A percentile compares a stretch with the other conserved stretches of the same genome.
Evolutionary conservation across 2,797 vertebrate species (phyloP).

Genomic region (Arvicola amphibius): DNA sequence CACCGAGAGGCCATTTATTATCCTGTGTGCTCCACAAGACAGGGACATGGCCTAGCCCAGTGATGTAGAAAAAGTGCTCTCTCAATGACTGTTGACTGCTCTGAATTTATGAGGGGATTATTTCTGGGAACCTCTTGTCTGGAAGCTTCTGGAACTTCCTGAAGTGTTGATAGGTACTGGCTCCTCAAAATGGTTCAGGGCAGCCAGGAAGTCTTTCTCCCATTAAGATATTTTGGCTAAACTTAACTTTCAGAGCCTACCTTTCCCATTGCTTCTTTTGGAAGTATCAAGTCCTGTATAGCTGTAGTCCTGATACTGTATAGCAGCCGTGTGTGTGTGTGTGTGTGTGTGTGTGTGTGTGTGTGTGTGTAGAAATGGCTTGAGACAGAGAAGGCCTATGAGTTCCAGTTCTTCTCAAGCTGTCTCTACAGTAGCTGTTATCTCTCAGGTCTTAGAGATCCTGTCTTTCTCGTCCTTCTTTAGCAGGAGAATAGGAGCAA

Average conservation of each 20-base stretch:
- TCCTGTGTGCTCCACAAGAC: background rate
- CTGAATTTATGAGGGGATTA: background rate
- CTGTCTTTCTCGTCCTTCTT: constrained; percentile 44
- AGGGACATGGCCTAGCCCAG: background rate
- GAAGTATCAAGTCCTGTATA: constrained; percentile 79
- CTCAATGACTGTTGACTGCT: background rate
- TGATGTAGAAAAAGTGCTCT: background rate
- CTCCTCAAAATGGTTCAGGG: background rate
- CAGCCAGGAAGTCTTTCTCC: background rate
- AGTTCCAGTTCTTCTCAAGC: constrained; percentile 86
- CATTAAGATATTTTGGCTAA: constrained; percentile 68
- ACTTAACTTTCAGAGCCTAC: constrained; percentile 79
- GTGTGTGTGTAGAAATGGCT: constrained; percentile 76
- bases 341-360: constrained; percentile 81
- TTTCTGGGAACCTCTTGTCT: background rate
- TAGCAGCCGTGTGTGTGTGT: constrained; percentile 82
- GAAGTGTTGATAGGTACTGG: background rate
- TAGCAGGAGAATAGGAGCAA: background rate
- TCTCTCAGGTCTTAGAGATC: constrained; percentile 83
- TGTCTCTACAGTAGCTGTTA: constrained; percentile 89
- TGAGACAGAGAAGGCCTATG: constrained; percentile 88
- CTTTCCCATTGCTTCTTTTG: constrained; percentile 81
- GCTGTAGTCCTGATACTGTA: constrained; percentile 82
- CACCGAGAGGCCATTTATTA: background rate
- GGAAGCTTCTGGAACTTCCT: background rate